Conservation (phyloP, 2,888 invertebrate genomes). For the Cyclophora albipunctata region DNA sequence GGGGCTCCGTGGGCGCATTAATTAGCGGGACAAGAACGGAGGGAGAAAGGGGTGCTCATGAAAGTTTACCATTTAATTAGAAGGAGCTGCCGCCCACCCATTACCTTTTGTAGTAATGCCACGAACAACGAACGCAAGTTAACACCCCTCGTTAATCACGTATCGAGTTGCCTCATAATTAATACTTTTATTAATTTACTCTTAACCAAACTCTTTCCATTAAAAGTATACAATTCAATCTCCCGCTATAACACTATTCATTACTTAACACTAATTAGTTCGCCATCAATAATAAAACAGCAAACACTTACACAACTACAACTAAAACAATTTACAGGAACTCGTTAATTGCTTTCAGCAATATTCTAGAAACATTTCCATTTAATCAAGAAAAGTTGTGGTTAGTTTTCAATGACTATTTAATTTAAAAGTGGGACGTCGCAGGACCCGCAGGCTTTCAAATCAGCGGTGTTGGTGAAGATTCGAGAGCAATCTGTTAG, state of each 20-base stretch:
- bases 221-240: no score
- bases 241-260: background rate
- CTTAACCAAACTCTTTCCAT: background rate
- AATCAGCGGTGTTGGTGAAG: conserved; percentile 66
- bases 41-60: conserved; percentile 54
- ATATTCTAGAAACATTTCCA: conserved; percentile 17
- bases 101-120: conserved; percentile 62
- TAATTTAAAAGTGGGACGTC: conserved; percentile 51
- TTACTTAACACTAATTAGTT: background rate
- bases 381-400: conserved; percentile 17
- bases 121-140: conserved; percentile 55
- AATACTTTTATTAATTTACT: conserved; percentile 8
- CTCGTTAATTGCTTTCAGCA: conserved; percentile 19
- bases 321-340: conserved; percentile 6
- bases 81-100: conserved; percentile 51
- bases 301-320: background rate
- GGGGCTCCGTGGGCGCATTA: conserved; percentile 64
- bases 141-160: conserved; percentile 58
- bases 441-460: conserved; percentile 51
- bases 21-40: conserved; percentile 54
- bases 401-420: conserved; percentile 32
- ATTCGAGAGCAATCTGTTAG: conserved; percentile 73
- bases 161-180: conserved; percentile 42
- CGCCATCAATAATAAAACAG: no score
- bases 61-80: conserved; percentile 76